Evolutionary conservation across 2,888 invertebrate genomes (phyloP).

Genomic region (Cheilosia grossa): DNA sequence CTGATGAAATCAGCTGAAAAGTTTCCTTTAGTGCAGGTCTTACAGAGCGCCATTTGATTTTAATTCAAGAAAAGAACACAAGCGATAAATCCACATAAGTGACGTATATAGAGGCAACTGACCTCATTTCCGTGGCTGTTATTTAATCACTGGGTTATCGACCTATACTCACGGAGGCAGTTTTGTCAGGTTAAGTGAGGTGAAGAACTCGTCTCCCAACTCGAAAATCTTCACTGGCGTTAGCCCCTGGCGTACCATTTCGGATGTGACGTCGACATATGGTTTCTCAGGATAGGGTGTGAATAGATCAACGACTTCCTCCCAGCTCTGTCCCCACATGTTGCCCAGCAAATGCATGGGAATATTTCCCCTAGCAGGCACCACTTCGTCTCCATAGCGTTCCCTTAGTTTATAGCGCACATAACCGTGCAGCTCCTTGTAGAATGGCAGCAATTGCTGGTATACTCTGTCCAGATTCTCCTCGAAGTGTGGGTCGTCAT

Average conservation of each 20-base stretch:
- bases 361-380: conserved; percentile 87
- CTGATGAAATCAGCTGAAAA: conserved; percentile 16
- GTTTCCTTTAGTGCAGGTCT: background rate
- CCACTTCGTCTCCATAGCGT: conserved; percentile 88
- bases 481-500: conserved; percentile 89
- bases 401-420: conserved; percentile 88
- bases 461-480: conserved; percentile 87
- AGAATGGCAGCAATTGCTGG: conserved; percentile 90
- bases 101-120: background rate
- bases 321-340: conserved; percentile 94
- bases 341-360: conserved; percentile 91
- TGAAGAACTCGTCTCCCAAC: conserved; percentile 93
- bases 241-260: conserved; percentile 89
- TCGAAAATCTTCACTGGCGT: conserved; percentile 91
- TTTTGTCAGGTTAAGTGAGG: conserved; percentile 90
- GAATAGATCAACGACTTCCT: conserved; percentile 84
- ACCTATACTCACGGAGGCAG: conserved; percentile 85
- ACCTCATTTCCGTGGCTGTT: background rate
- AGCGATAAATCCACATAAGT: background rate
- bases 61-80: background rate
- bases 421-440: conserved; percentile 92
- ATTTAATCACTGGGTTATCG: conserved; percentile 23
- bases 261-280: conserved; percentile 88
- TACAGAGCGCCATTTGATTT: background rate
- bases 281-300: conserved; percentile 89